Conservation (phyloP, 1,140 invertebrate species). For the Littorina saxatilis region DNA sequence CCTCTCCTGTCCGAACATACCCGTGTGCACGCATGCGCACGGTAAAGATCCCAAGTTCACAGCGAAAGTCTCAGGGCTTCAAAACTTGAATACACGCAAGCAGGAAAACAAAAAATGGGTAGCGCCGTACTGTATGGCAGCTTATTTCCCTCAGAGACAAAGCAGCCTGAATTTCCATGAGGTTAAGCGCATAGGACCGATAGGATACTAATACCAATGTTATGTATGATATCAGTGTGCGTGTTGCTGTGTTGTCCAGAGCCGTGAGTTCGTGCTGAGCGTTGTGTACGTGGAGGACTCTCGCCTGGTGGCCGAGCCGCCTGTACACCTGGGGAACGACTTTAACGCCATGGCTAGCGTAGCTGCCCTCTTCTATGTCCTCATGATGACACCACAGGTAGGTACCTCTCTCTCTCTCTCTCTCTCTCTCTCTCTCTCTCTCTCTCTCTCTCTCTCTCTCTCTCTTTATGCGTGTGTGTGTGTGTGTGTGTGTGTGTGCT, state of each 20-base stretch:
- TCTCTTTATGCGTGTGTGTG: slow-evolving; percentile 5
- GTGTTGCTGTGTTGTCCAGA: not conserved
- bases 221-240: too few species aligned
- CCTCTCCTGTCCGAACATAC: too few species aligned
- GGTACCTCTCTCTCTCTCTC: not conserved
- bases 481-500: slow-evolving; percentile 17
- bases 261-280: slow-evolving; percentile 9
- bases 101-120: too few species aligned
- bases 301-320: not conserved
- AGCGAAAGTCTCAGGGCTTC: too few species aligned
- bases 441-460: not conserved
- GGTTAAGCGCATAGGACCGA: too few species aligned
- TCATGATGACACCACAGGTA: not conserved
- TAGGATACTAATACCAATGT: too few species aligned
- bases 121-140: too few species aligned
- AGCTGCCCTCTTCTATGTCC: not conserved
- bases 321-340: not conserved
- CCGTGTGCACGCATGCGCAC: too few species aligned
- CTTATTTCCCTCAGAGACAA: too few species aligned
- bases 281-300: not conserved
- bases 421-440: not conserved
- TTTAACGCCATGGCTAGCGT: slow-evolving; percentile 12
- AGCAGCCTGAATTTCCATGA: too few species aligned
- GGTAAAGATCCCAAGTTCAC: too few species aligned
- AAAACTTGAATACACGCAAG: too few species aligned